These are phyloP conservation scores for Cinclus mexicanus DNA, from an alignment of 2,113 vertebrate species.

Conservation along the genomic window DNA sequence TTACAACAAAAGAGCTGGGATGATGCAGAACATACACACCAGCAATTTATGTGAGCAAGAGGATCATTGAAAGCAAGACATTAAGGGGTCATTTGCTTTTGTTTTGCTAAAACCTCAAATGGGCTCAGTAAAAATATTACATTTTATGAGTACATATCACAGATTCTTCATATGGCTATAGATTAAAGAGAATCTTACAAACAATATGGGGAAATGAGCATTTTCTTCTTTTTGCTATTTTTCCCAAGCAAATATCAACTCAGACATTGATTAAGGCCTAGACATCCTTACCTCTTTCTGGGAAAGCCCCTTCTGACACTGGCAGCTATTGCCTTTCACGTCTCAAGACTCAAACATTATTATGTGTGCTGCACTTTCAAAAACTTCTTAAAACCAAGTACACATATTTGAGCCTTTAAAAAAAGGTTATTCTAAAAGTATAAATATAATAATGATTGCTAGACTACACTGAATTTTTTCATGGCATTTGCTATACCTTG, in stretches of 20 bases:
- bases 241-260: background rate
- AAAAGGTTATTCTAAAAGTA: background rate
- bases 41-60: background rate
- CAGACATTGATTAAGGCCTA: background rate
- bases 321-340: background rate
- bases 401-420: background rate
- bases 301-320: background rate
- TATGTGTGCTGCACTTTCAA: background rate
- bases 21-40: background rate
- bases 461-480: background rate
- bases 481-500: constrained; percentile 6
- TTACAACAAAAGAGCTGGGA: background rate
- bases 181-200: background rate
- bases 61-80: background rate
- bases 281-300: background rate
- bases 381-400: background rate
- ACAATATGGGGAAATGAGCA: background rate
- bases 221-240: background rate
- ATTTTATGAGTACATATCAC: background rate
- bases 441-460: background rate
- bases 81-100: background rate
- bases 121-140: background rate
- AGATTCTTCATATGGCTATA: background rate
- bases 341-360: background rate
- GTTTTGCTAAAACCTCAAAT: background rate